These are phyloP conservation scores for Julus scanicus DNA, from an alignment of 2,888 invertebrate species.

Conservation along the genomic window DNA sequence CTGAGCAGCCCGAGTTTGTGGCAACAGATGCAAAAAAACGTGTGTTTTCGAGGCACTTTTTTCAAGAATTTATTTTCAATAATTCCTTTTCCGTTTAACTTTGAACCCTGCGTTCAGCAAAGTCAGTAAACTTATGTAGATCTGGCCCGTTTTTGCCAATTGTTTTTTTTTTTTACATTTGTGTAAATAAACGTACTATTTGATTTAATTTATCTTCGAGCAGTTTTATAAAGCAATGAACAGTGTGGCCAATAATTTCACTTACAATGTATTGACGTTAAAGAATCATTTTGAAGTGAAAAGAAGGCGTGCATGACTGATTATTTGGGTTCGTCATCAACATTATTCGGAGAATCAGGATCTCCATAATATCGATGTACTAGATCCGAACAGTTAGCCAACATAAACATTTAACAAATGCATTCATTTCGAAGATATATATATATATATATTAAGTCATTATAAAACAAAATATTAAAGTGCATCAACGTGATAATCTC, in stretches of 20 bases:
- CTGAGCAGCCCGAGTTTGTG: slow-evolving; percentile 65
- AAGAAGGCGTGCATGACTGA: neutral
- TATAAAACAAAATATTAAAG: neutral
- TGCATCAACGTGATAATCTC: neutral
- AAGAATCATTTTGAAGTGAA: neutral
- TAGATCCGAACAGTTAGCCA: neutral
- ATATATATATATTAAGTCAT: neutral
- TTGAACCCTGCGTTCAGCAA: too few species aligned
- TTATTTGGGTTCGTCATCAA: neutral
- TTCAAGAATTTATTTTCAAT: slow-evolving; percentile 77
- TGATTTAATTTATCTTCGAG: neutral
- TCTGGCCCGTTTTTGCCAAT: neutral
- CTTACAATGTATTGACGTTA: neutral
- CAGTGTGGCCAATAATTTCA: neutral
- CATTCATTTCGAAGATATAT: neutral
- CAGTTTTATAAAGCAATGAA: neutral
- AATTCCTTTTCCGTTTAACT: slow-evolving; percentile 55
- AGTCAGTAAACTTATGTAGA: too few species aligned
- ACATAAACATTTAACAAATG: neutral
- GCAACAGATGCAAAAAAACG: slow-evolving; percentile 75
- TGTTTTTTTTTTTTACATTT: neutral
- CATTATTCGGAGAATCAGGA: neutral
- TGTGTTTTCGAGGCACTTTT: slow-evolving; percentile 83
- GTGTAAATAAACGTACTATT: neutral
- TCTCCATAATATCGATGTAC: neutral